Percentiles rank a stretch among this genome's conserved stretches.
phyloP scores from a whole-genome alignment of 2,797 vertebrate genomes.

The Cuculus canorus region DNA sequence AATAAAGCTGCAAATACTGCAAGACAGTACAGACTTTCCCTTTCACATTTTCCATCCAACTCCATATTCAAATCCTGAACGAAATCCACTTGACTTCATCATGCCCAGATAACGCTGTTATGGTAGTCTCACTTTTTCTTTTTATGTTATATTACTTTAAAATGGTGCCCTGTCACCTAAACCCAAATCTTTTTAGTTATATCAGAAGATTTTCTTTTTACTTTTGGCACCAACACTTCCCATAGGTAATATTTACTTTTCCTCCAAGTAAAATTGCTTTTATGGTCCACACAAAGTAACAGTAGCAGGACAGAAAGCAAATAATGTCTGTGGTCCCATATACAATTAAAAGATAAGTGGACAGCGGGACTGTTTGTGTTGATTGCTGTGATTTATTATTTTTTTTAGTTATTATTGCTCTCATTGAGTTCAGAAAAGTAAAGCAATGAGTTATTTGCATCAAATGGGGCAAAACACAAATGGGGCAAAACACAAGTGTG shows the following conservation, averaged over 20 bases:
- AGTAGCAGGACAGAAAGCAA: background rate
- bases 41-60: background rate
- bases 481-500: background rate
- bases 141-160: background rate
- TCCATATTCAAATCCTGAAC: background rate
- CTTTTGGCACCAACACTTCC: background rate
- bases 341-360: background rate
- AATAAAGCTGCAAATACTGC: background rate
- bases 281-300: background rate
- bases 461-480: background rate
- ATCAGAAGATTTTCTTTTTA: background rate
- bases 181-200: background rate
- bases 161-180: background rate
- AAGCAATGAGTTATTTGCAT: background rate
- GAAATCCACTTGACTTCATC: background rate
- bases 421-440: background rate
- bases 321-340: background rate
- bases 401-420: background rate
- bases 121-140: background rate
- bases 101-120: background rate
- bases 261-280: background rate
- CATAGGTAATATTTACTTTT: background rate
- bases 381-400: rapidly evolving
- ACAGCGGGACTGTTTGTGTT: background rate
- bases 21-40: background rate